phyloP scores from a whole-genome alignment of 2,113 vertebrate species.

The Passer montanus region DNA sequence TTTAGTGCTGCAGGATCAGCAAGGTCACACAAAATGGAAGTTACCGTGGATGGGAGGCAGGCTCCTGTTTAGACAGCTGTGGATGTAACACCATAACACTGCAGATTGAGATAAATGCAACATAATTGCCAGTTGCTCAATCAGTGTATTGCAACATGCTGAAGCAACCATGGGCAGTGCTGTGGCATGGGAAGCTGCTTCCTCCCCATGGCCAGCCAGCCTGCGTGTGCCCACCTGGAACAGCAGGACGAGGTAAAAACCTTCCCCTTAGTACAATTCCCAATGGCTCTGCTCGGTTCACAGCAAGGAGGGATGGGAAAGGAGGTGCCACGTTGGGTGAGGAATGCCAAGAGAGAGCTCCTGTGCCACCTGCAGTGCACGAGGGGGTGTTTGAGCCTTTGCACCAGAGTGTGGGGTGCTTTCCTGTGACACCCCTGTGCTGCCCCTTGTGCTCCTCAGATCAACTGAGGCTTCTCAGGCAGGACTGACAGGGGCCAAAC shows the following conservation, averaged over 20 bases:
- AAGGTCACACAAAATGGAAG: background rate
- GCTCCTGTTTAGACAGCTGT: background rate
- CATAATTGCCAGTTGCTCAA: background rate
- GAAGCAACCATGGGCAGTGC: background rate
- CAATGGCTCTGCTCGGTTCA: rapidly evolving
- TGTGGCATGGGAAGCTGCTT: background rate
- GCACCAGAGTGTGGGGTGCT: rapidly evolving
- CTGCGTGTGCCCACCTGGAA: background rate
- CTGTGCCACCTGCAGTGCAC: background rate
- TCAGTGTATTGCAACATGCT: background rate
- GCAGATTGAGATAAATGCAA: background rate
- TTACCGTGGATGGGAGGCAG: background rate
- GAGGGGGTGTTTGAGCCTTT: background rate
- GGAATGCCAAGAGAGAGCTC: background rate
- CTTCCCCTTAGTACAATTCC: background rate
- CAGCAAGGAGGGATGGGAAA: background rate
- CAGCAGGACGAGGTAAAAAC: background rate
- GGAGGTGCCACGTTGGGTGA: background rate
- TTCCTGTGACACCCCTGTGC: background rate
- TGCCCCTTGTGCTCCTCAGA: background rate
- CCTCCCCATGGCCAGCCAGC: background rate
- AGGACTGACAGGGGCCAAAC: background rate
- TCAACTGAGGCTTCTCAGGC: background rate
- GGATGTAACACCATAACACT: background rate
- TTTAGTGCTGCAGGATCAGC: background rate